Evolutionary conservation across 2,888 invertebrate species (phyloP), one percentile per base, ranked within the genome.

Genomic region (Chalcosyrphus nemorum): DNA sequence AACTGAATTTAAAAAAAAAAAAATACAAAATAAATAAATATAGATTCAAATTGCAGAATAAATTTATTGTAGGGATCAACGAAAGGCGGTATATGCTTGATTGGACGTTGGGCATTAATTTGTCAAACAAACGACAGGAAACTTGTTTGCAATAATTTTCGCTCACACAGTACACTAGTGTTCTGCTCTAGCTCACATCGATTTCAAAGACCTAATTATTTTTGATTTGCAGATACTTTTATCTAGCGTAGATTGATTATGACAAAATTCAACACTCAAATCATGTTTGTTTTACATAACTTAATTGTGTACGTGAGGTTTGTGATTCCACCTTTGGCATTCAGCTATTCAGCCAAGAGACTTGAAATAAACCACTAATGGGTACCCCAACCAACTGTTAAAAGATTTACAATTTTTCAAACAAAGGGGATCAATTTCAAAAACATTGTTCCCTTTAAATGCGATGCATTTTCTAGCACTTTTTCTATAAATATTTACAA

Each of bases 361-460:
- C 19, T 11, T 15, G 4, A 9, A 76, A 66, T 7, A 24, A 52
- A 35, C 13, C 13, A 38, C 5, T 5, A 5, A 38, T 32, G 5
- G 13, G 4, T 24, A 9, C 56, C 35, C n/a, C 29, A 68, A 65
- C 68, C 63, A 70, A 70, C 57, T 75, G 84, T 75, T 72, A 65
- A 80, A n/a, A 52, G 80, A 84, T 75, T 84, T 84, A 80, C 75
- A 65, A 41, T 70, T 59, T 75, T 75, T 57, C 59, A 84, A 78
- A 70, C 74, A 78, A 77, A 19, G 77, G 32, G n/a, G 70, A 61
- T 71, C 56, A 78, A 70, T 71, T 57, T 29, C 4, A 13, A 65
- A 59, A 47, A 68, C 38, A 13, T 70, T 65, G 75, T 76, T 41
- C 7, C 0, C 6, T n/a, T 9, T 24, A 43, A 56, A 65, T 24